Evolutionary conservation across 2,113 vertebrate genomes (phyloP).

Genomic region (Phalacrocorax brasilianus): DNA sequence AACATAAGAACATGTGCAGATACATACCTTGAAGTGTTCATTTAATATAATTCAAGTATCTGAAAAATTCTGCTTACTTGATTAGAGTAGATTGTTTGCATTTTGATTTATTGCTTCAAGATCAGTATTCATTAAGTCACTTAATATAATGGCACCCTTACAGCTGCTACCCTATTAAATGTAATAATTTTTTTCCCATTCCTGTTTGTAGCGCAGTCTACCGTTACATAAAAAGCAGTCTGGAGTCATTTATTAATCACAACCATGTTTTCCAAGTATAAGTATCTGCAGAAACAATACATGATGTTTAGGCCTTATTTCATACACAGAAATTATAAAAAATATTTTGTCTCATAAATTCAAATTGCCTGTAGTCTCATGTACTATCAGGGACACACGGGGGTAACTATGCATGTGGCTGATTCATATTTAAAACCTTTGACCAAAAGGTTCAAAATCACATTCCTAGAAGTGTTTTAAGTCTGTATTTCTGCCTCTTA

Average conservation of each 20-base stretch:
- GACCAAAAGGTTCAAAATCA: neutral
- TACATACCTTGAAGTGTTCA: constrained; percentile 55
- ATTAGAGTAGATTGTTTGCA: constrained; percentile 74
- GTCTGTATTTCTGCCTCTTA: neutral
- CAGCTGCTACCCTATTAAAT: constrained; percentile 38
- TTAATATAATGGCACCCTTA: constrained; percentile 68
- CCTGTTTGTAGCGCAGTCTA: constrained; percentile 32
- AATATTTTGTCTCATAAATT: neutral
- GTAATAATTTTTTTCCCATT: neutral
- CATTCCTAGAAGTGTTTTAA: neutral
- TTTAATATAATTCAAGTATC: constrained; percentile 65
- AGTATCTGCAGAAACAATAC: constrained; percentile 7
- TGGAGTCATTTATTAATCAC: constrained; percentile 16
- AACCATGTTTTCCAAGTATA: neutral
- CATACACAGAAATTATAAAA: neutral
- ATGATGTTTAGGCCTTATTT: neutral
- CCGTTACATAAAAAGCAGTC: constrained; percentile 5
- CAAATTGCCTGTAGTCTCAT: neutral
- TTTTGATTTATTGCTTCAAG: constrained; percentile 73
- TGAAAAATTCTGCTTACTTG: constrained; percentile 63
- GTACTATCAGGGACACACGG: neutral
- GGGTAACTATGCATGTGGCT: neutral
- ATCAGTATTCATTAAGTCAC: constrained; percentile 74
- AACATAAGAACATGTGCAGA: constrained; percentile 37
- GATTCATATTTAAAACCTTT: neutral